Evolutionary conservation across 2,113 vertebrate species (phyloP), one percentile per base, ranked within the genome.

Genomic region (Tragulus kanchil): DNA sequence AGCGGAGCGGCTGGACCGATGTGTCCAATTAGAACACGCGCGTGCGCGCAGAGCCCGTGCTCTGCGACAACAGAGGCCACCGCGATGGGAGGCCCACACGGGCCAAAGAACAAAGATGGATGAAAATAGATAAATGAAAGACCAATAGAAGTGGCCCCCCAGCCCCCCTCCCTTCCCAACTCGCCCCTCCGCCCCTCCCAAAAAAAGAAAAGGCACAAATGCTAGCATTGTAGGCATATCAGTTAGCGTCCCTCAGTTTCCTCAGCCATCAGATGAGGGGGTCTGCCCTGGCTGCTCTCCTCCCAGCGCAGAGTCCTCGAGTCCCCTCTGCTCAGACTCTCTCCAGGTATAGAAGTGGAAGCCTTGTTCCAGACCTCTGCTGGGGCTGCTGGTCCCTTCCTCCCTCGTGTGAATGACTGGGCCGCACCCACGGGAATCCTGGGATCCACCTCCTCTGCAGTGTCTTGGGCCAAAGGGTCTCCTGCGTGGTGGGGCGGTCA

Each of bases 201-300:
- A n/a, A n/a, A 48, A 84, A 58, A 16, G 31, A 25, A 82, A 82
- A 64, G 77, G 11, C n/a, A 42, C 15, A 15, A 11, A 11, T 25
- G 5, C 8, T 23, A 13, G 10, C 13, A 1, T 11, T 54, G 15
- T 73, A 78, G 8, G 54, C 31, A 59, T 48, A 58, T 89, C 59
- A 15, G 21, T 50, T 56, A 59, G 48, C 26, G 5, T 54, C 15
- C 54, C 23, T 36, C 19, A 31, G 15, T 65, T 75, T 67, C 23
- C 4, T 21, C n/a, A n/a, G 1, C 14, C 65, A 4, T 36, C 26
- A 59, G 17, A n/a, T 11, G 16, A 58, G 31, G 59, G 48, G 21
- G n/a, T 62, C 62, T 58, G 13, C 17, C 0, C 1, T 0, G 0
- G 42, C n/a, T 65, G 25, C 59, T 85, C 0, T 36, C 64, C 48